Base-by-base conservation (phyloP, 2,797 vertebrate genomes). In the Typhlichthys eigenmanni region DNA sequence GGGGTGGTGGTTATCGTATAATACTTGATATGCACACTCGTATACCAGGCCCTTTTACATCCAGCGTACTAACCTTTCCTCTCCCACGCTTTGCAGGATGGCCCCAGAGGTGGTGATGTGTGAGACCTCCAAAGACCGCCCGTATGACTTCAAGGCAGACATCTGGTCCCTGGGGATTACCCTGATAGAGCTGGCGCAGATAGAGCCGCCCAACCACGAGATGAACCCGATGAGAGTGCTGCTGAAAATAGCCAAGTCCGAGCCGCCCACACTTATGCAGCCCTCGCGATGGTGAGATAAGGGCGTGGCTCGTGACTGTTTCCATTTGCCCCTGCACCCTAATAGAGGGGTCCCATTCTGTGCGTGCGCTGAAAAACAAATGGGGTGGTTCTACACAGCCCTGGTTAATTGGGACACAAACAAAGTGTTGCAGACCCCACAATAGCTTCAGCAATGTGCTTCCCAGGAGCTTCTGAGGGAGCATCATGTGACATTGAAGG, bases 81-180 rank as follows among this genome's bases (percentile, higher is more conserved):
- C 63, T 43, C n/a, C 3, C n/a, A 55, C 0, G 55, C 74, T 77
- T 54, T 43, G 46, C 83, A 99, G 98, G 98, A 99, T 99, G 98
- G 98, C 98, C 72, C 98, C 98, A 51, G 98, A 99, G 87, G 97
- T 99, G 77, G 98, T 99, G 32, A 99, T 99, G 98, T 99, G 98
- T 4, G 98, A 99, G 90, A 99, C 98, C 0, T 99, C 96, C 47
- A 99, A 99, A 83, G 98, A 99, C 89, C 95, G 94, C 48, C 97
- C 98, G 0, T 99, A 99, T 0, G 97, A 99, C 91, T 97, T 95
- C 88, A 99, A 99, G 90, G 98, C 98, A 0, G 98, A 99, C 78
- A 95, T 99, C 85, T 99, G 98, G 98, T 99, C 98, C 74, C 92
- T 99, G 29, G 98, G 98, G 50, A 91, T 99, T 58, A 99, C 97